These are phyloP conservation scores for Neomonachus schauinslandi DNA, from an alignment of 2,113 vertebrate genomes.

Conservation along the genomic window DNA sequence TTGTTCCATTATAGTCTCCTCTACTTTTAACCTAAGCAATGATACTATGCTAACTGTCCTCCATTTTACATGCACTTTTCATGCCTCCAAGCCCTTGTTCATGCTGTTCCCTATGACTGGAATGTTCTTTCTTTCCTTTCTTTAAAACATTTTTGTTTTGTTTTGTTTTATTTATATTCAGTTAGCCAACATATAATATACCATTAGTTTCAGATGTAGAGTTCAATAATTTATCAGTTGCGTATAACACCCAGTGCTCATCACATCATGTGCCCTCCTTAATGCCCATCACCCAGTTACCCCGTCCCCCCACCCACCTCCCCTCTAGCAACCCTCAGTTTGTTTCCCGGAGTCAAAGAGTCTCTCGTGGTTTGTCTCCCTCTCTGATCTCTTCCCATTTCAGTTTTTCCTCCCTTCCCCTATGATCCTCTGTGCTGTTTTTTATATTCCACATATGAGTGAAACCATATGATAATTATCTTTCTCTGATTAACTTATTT, in stretches of 20 bases:
- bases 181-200: background rate
- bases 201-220: background rate
- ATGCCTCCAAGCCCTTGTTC: background rate
- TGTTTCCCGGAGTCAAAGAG: background rate
- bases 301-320: background rate
- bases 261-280: background rate
- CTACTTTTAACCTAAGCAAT: background rate
- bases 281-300: background rate
- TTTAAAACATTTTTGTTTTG: background rate
- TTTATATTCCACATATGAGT: background rate
- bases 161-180: background rate
- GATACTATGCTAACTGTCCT: rapidly evolving
- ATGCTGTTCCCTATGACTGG: background rate
- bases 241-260: background rate
- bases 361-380: background rate
- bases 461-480: background rate
- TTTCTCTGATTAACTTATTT: background rate
- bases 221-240: background rate
- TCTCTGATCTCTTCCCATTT: background rate
- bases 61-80: background rate
- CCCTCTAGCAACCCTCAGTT: background rate
- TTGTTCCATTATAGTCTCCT: background rate
- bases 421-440: background rate
- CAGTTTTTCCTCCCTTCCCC: background rate
- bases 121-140: slow-evolving; percentile 3